These are phyloP conservation scores for Conchocele bisecta DNA, from an alignment of 2,888 invertebrate species.

Conservation along the genomic window DNA sequence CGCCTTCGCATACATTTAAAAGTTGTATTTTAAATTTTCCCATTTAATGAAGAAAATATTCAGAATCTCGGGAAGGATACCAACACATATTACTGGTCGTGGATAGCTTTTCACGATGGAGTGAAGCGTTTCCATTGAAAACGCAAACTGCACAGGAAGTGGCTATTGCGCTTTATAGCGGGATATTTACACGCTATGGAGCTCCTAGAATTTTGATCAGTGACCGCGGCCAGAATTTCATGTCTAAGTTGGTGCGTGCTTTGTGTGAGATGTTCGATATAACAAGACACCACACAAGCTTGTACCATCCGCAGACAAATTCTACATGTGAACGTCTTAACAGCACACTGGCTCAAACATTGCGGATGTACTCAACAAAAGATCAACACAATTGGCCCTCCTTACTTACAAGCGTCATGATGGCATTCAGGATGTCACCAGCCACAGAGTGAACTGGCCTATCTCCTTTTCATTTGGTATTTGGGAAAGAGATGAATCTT, in stretches of 20 bases:
- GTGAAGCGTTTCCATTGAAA: slow-evolving; percentile 39
- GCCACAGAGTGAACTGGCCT: slow-evolving; percentile 5
- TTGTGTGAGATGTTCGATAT: slow-evolving; percentile 32
- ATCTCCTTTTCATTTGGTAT: slow-evolving; percentile 13
- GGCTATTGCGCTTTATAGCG: slow-evolving; percentile 24
- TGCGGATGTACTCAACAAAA: slow-evolving; percentile 9
- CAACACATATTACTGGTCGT: slow-evolving; percentile 29
- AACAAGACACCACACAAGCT: not conserved
- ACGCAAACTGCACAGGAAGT: slow-evolving; percentile 36
- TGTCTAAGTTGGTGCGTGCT: slow-evolving; percentile 32
- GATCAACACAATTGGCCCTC: slow-evolving; percentile 31
- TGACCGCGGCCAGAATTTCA: slow-evolving; percentile 39
- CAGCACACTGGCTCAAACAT: slow-evolving; percentile 23
- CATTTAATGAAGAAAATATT: no score
- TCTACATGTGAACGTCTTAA: slow-evolving; percentile 12
- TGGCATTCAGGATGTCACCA: slow-evolving; percentile 12
- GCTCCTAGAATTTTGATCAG: slow-evolving; percentile 27
- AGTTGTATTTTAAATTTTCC: no score
- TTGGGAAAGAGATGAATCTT: slow-evolving; percentile 34
- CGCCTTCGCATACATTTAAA: no score
- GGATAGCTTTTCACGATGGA: slow-evolving; percentile 35
- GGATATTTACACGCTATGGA: slow-evolving; percentile 36
- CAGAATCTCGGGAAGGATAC: no score
- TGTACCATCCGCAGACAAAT: not conserved
- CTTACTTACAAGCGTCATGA: slow-evolving; percentile 27